Percentiles rank a stretch among this genome's conserved stretches.
These are phyloP conservation scores for Pseudopodoces humilis DNA, from an alignment of 2,113 vertebrate species.

Conservation along the genomic window DNA sequence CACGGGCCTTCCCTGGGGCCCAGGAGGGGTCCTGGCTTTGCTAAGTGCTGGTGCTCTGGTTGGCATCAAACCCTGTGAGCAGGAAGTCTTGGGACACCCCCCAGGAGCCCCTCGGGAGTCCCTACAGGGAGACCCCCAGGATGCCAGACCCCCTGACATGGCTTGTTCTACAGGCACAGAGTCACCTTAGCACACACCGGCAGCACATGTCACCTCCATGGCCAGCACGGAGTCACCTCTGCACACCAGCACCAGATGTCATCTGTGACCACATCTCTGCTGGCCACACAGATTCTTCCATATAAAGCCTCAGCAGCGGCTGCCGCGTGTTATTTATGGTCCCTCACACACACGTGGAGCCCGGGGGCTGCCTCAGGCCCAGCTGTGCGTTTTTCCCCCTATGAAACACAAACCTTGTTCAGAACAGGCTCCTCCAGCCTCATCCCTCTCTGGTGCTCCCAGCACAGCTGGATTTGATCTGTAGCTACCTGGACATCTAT, in stretches of 20 bases:
- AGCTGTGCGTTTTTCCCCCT: neutral
- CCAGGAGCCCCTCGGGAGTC: neutral
- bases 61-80: neutral
- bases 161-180: neutral
- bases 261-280: neutral
- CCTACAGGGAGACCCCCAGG: neutral
- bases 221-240: neutral
- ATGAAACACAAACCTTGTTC: neutral
- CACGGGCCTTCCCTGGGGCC: neutral
- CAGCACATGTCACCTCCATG: rapidly evolving
- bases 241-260: neutral
- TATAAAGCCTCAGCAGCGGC: constrained; percentile 1
- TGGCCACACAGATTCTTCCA: neutral
- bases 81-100: neutral
- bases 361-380: neutral
- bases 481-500: neutral
- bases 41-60: rapidly evolving
- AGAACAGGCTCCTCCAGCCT: neutral
- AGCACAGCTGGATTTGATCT: neutral
- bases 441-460: neutral
- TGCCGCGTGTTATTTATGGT: neutral
- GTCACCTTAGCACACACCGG: neutral
- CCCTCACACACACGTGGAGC: neutral
- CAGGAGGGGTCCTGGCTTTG: neutral
- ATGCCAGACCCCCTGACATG: neutral